Conservation (phyloP, 2,888 invertebrate species). For the Sarcophaga variegata region DNA sequence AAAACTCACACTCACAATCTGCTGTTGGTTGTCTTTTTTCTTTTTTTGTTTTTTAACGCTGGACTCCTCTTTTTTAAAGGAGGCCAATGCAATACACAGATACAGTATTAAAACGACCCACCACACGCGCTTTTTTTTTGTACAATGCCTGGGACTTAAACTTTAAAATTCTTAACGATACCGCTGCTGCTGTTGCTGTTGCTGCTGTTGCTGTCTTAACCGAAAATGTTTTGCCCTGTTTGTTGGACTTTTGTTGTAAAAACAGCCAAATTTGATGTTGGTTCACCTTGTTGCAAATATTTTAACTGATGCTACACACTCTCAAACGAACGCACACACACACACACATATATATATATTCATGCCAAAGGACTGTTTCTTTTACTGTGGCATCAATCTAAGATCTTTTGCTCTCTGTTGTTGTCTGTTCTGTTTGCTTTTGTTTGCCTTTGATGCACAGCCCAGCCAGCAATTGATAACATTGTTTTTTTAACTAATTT, state of each 20-base stretch:
- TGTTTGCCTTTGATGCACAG: slow-evolving; percentile 51
- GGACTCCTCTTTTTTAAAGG: slow-evolving; percentile 16
- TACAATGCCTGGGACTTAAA: neutral
- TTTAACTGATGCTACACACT: slow-evolving; percentile 4
- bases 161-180: slow-evolving; percentile 17
- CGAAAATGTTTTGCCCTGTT: slow-evolving; percentile 44
- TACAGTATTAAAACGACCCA: slow-evolving; percentile 52
- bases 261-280: slow-evolving; percentile 59
- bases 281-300: slow-evolving; percentile 48
- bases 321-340: neutral
- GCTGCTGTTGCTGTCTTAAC: slow-evolving; percentile 13
- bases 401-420: slow-evolving; percentile 45
- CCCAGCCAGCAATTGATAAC: slow-evolving; percentile 66
- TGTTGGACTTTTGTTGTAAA: slow-evolving; percentile 43
- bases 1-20: slow-evolving; percentile 71
- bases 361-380: neutral
- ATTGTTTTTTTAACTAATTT: slow-evolving; percentile 66
- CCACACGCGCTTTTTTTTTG: slow-evolving; percentile 62
- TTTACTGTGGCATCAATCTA: slow-evolving; percentile 64
- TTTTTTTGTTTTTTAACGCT: neutral
- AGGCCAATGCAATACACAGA: slow-evolving; percentile 38
- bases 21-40: slow-evolving; percentile 21
- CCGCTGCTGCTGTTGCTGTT: slow-evolving; percentile 27
- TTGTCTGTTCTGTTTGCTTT: neutral
- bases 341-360: neutral